Conservation (phyloP, 2,113 vertebrate species). For the Pseudolaguvia tuberculata region DNA sequence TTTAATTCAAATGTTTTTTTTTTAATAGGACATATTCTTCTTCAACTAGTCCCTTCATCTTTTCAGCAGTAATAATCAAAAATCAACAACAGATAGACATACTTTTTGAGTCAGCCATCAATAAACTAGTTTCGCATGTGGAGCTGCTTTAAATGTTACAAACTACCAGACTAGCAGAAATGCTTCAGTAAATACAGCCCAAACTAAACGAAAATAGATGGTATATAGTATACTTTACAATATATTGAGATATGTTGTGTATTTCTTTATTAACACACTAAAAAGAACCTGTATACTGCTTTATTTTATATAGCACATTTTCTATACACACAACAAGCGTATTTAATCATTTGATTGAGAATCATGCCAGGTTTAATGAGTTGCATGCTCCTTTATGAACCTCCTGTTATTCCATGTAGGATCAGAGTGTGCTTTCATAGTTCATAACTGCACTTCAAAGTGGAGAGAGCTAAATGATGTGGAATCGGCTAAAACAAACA, state of each 20-base stretch:
- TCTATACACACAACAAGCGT: background rate
- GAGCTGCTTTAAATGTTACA: background rate
- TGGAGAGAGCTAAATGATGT: conserved; percentile 33
- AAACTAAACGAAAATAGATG: background rate
- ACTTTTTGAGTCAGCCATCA: background rate
- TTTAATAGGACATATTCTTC: background rate
- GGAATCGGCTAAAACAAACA: conserved; percentile 44
- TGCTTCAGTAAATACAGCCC: background rate
- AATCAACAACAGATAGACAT: background rate
- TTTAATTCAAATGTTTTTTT: background rate
- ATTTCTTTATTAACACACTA: background rate
- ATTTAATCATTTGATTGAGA: background rate
- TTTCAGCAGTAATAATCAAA: background rate
- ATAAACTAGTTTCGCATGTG: background rate
- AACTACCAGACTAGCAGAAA: background rate
- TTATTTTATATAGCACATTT: background rate
- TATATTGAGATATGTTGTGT: too few relatives aligned
- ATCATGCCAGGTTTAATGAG: conserved; percentile 5
- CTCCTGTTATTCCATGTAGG: conserved; percentile 1
- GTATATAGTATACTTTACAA: background rate
- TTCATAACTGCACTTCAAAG: conserved; percentile 35
- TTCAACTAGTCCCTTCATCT: background rate
- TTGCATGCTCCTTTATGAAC: conserved; percentile 2
- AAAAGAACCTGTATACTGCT: background rate
- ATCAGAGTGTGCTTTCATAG: conserved; percentile 16